Evolutionary conservation across 2,113 vertebrate species (phyloP).

Genomic region (Zootoca vivipara): DNA sequence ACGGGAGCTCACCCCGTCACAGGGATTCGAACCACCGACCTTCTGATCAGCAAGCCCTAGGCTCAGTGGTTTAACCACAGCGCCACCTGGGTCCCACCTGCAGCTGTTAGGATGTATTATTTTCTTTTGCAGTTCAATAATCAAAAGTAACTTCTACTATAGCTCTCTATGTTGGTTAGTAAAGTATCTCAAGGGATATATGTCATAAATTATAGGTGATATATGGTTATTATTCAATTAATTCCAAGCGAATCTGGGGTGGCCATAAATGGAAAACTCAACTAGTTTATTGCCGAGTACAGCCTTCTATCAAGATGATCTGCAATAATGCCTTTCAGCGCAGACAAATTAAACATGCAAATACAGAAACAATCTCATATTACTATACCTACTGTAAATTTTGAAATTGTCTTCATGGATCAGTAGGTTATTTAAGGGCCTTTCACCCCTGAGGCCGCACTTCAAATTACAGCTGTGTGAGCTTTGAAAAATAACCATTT

Average conservation of each 20-base stretch:
- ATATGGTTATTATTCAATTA: not conserved
- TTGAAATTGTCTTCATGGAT: slow-evolving; percentile 67
- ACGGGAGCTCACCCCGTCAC: too few species aligned
- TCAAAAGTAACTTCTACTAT: not conserved
- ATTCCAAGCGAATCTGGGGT: slow-evolving; percentile 25
- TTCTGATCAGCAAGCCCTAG: too few species aligned
- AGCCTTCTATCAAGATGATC: slow-evolving; percentile 49
- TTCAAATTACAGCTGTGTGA: slow-evolving; percentile 66
- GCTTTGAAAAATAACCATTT: slow-evolving; percentile 62
- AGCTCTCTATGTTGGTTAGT: not conserved
- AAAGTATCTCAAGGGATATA: not conserved
- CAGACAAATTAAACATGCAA: slow-evolving; percentile 64
- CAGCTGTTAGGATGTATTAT: not conserved
- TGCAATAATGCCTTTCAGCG: slow-evolving; percentile 52
- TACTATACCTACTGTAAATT: slow-evolving; percentile 57
- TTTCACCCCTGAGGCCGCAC: slow-evolving; percentile 59
- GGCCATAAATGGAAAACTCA: slow-evolving; percentile 11
- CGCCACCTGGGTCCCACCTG: too few species aligned
- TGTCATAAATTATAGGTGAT: not conserved
- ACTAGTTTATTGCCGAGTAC: slow-evolving; percentile 21
- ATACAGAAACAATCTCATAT: slow-evolving; percentile 52
- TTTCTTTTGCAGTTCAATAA: not conserved
- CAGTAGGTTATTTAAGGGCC: slow-evolving; percentile 64
- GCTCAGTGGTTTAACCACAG: too few species aligned
- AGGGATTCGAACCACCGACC: too few species aligned